Evolutionary conservation across 37 sponge, comb jelly and placozoan species (phyloP).

Genomic region (Axinella damicornis): DNA sequence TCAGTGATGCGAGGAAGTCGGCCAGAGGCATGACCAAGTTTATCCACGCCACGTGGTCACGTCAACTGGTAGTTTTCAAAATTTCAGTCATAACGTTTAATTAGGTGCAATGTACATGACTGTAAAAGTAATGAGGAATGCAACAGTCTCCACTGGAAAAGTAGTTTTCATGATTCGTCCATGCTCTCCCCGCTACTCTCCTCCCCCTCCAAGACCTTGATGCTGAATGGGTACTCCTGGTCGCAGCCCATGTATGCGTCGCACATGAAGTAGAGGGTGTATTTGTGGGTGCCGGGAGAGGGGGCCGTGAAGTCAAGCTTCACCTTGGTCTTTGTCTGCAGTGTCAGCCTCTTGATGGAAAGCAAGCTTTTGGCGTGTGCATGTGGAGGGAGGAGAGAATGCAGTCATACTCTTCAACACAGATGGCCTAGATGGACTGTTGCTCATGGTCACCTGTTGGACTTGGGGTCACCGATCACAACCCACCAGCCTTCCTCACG

Average conservation of each 20-base stretch:
- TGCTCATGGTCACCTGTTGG: conserved; percentile 92
- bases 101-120: too few species aligned
- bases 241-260: conserved; percentile 99
- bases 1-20: conserved; percentile 48
- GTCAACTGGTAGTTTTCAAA: too few species aligned
- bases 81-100: too few species aligned
- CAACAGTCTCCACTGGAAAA: too few species aligned
- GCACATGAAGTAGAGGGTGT: conserved; percentile 97
- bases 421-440: too few species aligned
- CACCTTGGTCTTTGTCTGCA: conserved; percentile 89
- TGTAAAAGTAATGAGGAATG: too few species aligned
- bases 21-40: conserved; percentile 55
- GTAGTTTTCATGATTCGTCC: conserved; percentile 12
- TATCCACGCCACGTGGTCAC: too few species aligned
- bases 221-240: conserved; percentile 92
- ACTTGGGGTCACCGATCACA: conserved; percentile 93
- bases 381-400: too few species aligned
- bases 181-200: conserved; percentile 37
- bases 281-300: conserved; percentile 82
- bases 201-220: conserved; percentile 57
- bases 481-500: conserved; percentile 99
- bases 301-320: conserved; percentile 97
- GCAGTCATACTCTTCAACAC: too few species aligned
- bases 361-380: conserved; percentile 52
- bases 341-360: conserved; percentile 94